Evolutionary conservation across 1,140 invertebrate species (phyloP), one percentile per base, ranked within the genome.

Genomic region (Coelopa frigida): DNA sequence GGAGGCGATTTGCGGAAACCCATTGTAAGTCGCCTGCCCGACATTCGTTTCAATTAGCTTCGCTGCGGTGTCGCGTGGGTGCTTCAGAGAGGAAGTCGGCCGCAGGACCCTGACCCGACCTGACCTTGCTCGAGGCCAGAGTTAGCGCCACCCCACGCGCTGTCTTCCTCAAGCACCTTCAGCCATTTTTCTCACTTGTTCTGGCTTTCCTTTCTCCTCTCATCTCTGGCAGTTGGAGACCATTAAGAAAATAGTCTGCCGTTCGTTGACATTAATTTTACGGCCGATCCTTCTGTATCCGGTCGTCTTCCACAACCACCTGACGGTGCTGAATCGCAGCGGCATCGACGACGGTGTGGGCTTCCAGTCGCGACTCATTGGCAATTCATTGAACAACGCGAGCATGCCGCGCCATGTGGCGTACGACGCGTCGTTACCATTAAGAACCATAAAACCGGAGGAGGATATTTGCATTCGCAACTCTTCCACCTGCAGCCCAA

Each of bases 321-420:
- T 98, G 36, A 76, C 73, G 41, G 81, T 94, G 17, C 75, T 98
- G 5, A 89, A 85, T 69, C 84, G 85, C 75, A 94, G 87, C 73
- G 94, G 94, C 7, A 89, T 84, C 68, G 94, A 93, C 11, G 94
- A 98, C 75, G 93, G 93, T 8, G 96, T 96, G 73, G 92, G 88
- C 15, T 97, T 97, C 73, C 94, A 98, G 71, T 94, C 93, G 0
- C 81, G 89, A 42, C 70, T 98, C 4, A 79, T 87, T 67, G 93
- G 93, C n/a, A 98, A 97, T 76, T 92, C 89, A 36, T 73, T 98
- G 14, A 84, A 94, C 63, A 95, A 95, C 72, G 89, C 90, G 11
- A 90, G 83, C 52, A 94, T 95, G 80, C 93, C 94, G 11, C 74
- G 82, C 32, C 80, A 91, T 44, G 76, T 97, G 5, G 89, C 93